Evolutionary conservation across 2,888 invertebrate genomes (phyloP).

Genomic region (Sphinx pinastri): DNA sequence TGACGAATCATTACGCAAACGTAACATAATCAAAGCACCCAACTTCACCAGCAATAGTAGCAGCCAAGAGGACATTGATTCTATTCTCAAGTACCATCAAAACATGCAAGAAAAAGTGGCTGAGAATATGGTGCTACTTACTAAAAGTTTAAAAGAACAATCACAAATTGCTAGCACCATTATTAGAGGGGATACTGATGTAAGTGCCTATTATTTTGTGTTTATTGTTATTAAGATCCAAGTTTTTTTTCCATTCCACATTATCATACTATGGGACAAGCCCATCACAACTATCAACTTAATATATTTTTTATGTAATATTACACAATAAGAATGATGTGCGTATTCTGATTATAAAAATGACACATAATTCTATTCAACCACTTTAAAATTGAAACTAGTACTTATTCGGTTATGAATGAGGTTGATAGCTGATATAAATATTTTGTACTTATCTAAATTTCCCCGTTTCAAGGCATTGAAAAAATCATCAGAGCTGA

Average conservation of each 20-base stretch:
- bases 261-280: too few species aligned
- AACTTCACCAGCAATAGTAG: conserved; percentile 75
- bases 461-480: conserved; percentile 80
- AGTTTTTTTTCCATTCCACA: too few species aligned
- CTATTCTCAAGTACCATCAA: conserved; percentile 93
- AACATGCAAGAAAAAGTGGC: conserved; percentile 96
- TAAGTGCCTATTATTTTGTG: conserved; percentile 49
- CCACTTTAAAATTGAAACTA: too few species aligned
- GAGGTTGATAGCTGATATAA: not conserved
- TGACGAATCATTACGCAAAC: conserved; percentile 78
- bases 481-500: conserved; percentile 89
- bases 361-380: too few species aligned
- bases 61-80: conserved; percentile 89
- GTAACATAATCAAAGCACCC: conserved; percentile 80
- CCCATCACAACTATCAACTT: too few species aligned
- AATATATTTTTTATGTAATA: too few species aligned
- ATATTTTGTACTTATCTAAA: not conserved
- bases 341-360: too few species aligned
- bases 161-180: conserved; percentile 94
- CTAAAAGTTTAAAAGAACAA: conserved; percentile 95
- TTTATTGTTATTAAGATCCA: too few species aligned
- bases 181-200: conserved; percentile 94
- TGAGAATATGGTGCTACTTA: conserved; percentile 95
- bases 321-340: too few species aligned
- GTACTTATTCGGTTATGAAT: not conserved